Evolutionary conservation across 2,888 invertebrate genomes (phyloP).

Genomic region (Eristalis tenax): DNA sequence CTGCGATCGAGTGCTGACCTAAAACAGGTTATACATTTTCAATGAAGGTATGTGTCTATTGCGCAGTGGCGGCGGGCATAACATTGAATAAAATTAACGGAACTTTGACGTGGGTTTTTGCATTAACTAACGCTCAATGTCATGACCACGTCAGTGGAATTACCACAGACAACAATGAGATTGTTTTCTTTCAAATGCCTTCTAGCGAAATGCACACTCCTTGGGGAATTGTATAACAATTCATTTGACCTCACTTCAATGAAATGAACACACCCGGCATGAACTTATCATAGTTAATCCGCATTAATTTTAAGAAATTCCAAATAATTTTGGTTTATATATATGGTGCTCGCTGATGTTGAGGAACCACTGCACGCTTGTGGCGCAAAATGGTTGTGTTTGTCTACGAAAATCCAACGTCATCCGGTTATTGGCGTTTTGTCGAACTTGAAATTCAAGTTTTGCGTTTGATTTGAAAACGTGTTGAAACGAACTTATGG

Average conservation of each 20-base stretch:
- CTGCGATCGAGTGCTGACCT: not conserved
- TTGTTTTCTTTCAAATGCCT: not conserved
- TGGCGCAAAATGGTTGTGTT: not conserved
- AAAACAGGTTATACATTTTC: conserved; percentile 2
- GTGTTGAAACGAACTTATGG: not conserved
- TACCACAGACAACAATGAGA: not conserved
- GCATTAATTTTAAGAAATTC: not conserved
- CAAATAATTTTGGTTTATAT: not conserved
- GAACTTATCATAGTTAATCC: not conserved
- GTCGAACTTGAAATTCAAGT: not conserved
- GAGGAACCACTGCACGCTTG: not conserved
- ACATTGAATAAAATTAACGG: conserved; percentile 20
- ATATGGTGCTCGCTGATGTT: too few species aligned
- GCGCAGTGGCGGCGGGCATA: not conserved
- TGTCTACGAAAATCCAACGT: not conserved
- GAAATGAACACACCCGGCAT: not conserved
- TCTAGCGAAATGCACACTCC: not conserved
- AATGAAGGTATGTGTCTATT: not conserved
- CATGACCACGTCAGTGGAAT: conserved; percentile 18
- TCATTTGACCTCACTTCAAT: conserved; percentile 1
- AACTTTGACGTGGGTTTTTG: conserved; percentile 5
- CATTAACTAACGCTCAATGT: conserved; percentile 3
- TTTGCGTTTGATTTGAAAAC: not conserved
- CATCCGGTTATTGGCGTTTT: not conserved
- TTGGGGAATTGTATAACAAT: not conserved